Base-by-base conservation (phyloP, 2,888 invertebrate genomes). In the Patella depressa region DNA sequence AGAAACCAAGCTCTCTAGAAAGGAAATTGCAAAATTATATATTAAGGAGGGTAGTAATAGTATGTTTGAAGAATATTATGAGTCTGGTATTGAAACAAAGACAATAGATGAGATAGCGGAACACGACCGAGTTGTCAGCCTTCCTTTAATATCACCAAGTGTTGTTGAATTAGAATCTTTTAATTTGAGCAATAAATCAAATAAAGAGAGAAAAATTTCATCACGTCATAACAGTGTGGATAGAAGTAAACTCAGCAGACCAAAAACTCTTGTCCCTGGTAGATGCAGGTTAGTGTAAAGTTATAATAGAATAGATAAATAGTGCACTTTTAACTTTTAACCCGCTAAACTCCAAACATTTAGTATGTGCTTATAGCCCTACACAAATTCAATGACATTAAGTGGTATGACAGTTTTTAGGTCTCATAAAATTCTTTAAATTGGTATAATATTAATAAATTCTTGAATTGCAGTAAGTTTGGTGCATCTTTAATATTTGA, bases 21-120 rank as follows among this genome's bases (percentile, higher is more conserved):
- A 81, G 29, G 85, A 86, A 73, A 82, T 85, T 3, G 80, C 82
- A 71, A 75, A 82, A n/a, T 78, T 80, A 74, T 87, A 83, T 71
- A 79, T 85, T 9, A 85, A 84, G 69, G 87, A 86, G 71, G 87
- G 88, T 19, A 87, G 86, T 78, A 81, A 82, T 74, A 89, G 88
- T 74, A 87, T 89, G 83, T 89, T 89, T 81, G 87, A 89, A 80
- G 88, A 90, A 80, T 89, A 89, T 74, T 89, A 88, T 83, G 84
- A 84, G 17, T 86, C 85, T 19, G 84, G 80, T 17, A 82, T 85
- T 12, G 85, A 86, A 80, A 82, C 85, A 4, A 87, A 87, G 80
- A 88, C 87, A 0, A 87, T 87, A 55, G 88, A 88, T 82, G 87
- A 88, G 74, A 73, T 88, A 14, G 84, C 83, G 53, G 83, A 84